These are phyloP conservation scores for Acrobasis repandana DNA, from an alignment of 2,888 invertebrate genomes.

Conservation along the genomic window DNA sequence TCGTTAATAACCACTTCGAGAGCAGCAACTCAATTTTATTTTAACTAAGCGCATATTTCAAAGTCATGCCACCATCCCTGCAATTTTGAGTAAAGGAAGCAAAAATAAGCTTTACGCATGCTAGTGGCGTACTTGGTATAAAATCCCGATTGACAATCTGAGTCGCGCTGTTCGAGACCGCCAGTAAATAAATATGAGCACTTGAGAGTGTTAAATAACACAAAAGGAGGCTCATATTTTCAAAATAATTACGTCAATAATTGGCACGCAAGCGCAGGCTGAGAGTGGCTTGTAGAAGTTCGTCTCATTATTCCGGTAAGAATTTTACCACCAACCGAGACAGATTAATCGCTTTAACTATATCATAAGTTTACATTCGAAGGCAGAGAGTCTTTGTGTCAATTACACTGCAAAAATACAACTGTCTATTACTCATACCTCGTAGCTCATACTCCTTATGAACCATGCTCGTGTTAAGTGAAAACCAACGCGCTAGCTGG, in stretches of 20 bases:
- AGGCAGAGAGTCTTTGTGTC: conserved; percentile 62
- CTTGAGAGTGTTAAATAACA: conserved; percentile 71
- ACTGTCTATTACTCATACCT: conserved; percentile 69
- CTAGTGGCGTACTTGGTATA: conserved; percentile 45
- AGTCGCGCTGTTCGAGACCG: conserved; percentile 48
- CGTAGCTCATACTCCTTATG: conserved; percentile 36
- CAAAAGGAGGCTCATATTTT: conserved; percentile 76
- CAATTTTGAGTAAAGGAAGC: conserved; percentile 17
- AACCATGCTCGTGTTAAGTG: conserved; percentile 46
- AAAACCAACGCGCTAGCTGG: conserved; percentile 49
- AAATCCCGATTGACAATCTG: conserved; percentile 70
- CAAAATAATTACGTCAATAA: conserved; percentile 82
- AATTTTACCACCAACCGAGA: conserved; percentile 79
- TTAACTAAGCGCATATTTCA: conserved; percentile 22
- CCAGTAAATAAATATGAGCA: conserved; percentile 71
- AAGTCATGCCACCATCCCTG: conserved; percentile 12
- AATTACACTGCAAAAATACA: conserved; percentile 77
- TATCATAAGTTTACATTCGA: conserved; percentile 74
- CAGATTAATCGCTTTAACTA: conserved; percentile 80
- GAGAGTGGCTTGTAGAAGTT: conserved; percentile 55
- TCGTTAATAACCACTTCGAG: conserved; percentile 40
- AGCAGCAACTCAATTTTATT: conserved; percentile 24
- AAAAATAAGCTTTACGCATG: conserved; percentile 30
- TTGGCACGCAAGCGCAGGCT: conserved; percentile 67
- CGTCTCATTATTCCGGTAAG: conserved; percentile 71